Evolutionary conservation across 2,113 vertebrate genomes (phyloP), one percentile per base, ranked within the genome.

Genomic region (Falco punctatus): DNA sequence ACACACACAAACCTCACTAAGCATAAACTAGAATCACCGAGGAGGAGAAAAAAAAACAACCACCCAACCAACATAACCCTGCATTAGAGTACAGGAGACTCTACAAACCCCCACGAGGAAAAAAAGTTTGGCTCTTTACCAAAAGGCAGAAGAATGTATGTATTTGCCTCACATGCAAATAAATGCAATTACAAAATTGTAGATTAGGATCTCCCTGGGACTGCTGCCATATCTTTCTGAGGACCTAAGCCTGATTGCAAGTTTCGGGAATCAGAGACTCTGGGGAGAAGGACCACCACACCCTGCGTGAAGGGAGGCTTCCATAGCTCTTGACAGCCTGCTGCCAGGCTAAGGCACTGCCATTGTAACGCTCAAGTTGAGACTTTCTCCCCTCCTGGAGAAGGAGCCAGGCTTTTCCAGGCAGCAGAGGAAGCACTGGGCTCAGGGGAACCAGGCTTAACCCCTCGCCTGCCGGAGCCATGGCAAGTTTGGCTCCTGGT

Each of bases 381-480:
- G 64, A 72, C 58, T 72, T 87, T 81, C 54, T 74, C 59, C 62
- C 26, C 86, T 69, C 91, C 94, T 65, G 57, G 70, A 16, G 71
- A 69, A 71, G 52, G 57, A 57, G 40, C 80, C 75, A 27, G 57
- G 58, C 78, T 91, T 49, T 84, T 62, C 94, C 86, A 77, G 94
- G 40, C 91, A 22, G 85, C 48, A 94, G 97, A 95, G 97, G 97
- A 97, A 97, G 96, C 64, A 46, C 66, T n/a, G 54, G 26, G 85
- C 86, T 88, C 19, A 32, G 15, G n/a, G 84, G 58, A 57, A 79
- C 75, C 71, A 78, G 93, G 49, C 74, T 97, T 98, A 98, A 98
- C 97, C 94, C 96, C 92, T 93, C 49, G 85, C 90, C 81, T 88
- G 89, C 79, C 59, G 1, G 59, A 16, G 27, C 51, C 30, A 15